Evolutionary conservation across 2,797 vertebrate genomes (phyloP).

Genomic region (Chaetodon trifasciatus): DNA sequence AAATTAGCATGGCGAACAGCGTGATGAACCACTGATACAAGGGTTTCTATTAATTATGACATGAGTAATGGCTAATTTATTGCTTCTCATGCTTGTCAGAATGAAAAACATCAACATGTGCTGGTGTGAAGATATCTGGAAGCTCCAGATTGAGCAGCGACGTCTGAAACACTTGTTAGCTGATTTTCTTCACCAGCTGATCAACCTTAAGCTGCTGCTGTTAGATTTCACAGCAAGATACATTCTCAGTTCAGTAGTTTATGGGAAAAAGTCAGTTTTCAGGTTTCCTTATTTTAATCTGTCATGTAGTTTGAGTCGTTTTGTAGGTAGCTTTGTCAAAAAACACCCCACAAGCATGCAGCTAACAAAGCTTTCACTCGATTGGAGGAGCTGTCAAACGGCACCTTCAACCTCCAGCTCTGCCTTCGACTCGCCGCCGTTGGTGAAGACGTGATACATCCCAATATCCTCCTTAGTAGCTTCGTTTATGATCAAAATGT

Average conservation of each 20-base stretch:
- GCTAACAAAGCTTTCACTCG: neutral
- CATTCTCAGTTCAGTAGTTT: neutral
- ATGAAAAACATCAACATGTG: constrained; percentile 57
- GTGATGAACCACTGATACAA: constrained; percentile 57
- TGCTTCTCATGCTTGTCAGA: constrained; percentile 71
- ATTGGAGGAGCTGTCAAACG: no score
- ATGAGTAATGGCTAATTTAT: constrained; percentile 68
- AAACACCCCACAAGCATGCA: neutral
- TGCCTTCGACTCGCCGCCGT: constrained; percentile 91
- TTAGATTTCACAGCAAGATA: neutral
- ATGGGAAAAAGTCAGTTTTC: neutral
- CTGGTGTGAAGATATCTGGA: constrained; percentile 42
- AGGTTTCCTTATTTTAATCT: neutral
- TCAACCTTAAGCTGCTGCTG: neutral
- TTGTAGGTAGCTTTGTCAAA: neutral
- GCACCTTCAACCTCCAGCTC: constrained; percentile 94
- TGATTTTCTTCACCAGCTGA: constrained; percentile 35
- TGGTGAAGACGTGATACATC: constrained; percentile 88
- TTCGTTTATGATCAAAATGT: constrained; percentile 91
- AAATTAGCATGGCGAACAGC: constrained; percentile 60
- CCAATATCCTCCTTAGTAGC: constrained; percentile 89
- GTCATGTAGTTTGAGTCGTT: no score
- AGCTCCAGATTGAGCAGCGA: constrained; percentile 34
- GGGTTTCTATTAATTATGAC: constrained; percentile 64
- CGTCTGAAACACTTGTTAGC: constrained; percentile 25